Percentiles rank a stretch among this genome's conserved stretches.
phyloP scores from a whole-genome alignment of 1,140 invertebrate species.

The Drosophila nigrodunni region DNA sequence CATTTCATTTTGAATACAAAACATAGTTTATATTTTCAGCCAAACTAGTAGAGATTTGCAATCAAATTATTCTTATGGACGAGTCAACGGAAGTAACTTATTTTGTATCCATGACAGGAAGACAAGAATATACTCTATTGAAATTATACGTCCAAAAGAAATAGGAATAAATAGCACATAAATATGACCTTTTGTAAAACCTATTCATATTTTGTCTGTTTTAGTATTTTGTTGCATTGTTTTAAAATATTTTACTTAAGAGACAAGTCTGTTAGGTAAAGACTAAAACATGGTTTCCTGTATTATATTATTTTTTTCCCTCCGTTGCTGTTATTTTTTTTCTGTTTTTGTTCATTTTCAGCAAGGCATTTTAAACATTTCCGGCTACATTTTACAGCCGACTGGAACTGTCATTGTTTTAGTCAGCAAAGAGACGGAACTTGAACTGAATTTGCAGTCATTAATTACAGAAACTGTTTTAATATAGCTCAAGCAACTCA shows the following conservation, averaged over 20 bases:
- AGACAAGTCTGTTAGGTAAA: conserved; percentile 46
- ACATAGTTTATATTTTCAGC: no score
- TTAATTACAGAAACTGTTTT: conserved; percentile 76
- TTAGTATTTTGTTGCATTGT: conserved; percentile 35
- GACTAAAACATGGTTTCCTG: conserved; percentile 15
- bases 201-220: conserved; percentile 19
- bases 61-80: background rate
- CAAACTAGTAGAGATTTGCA: no score
- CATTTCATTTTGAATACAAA: no score
- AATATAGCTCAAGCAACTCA: conserved; percentile 58
- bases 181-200: background rate
- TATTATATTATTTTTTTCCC: conserved; percentile 33
- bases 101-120: conserved; percentile 59
- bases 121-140: no score
- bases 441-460: conserved; percentile 64
- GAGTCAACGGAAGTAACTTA: conserved; percentile 68
- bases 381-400: conserved; percentile 61
- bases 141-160: no score
- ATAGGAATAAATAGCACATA: background rate
- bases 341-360: conserved; percentile 30
- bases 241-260: conserved; percentile 73
- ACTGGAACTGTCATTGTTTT: conserved; percentile 67
- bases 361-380: conserved; percentile 68
- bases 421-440: conserved; percentile 34
- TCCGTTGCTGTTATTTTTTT: conserved; percentile 30